A percentile compares a stretch with the other conserved stretches of the same genome.
Conservation (phyloP, 2,797 vertebrate genomes). For the Mionectes olivaceus region DNA sequence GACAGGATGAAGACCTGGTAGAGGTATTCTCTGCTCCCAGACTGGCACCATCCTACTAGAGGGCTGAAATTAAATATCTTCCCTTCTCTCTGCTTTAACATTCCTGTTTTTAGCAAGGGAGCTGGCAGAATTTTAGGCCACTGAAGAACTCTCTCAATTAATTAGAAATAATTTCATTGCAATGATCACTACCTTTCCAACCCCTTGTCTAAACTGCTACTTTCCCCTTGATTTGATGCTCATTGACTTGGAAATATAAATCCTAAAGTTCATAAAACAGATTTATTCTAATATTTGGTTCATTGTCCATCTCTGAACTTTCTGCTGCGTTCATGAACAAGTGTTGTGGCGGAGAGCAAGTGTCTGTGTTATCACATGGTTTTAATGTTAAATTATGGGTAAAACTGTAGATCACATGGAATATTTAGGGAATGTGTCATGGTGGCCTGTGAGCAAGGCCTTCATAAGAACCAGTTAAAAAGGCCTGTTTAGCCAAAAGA, state of each 20-base stretch:
- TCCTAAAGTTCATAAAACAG: not conserved
- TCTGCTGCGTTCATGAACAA: not conserved
- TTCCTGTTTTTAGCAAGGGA: not conserved
- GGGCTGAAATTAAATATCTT: not conserved
- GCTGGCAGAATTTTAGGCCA: not conserved
- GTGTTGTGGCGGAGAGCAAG: not conserved
- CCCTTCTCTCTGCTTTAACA: not conserved
- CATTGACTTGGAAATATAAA: not conserved
- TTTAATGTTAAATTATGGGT: not conserved
- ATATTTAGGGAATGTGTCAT: not conserved
- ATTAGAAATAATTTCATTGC: not conserved
- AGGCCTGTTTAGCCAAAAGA: not conserved
- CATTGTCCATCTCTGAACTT: not conserved
- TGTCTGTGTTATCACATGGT: not conserved
- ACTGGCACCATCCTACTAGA: not conserved
- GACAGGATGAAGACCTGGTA: not conserved
- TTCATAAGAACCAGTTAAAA: not conserved
- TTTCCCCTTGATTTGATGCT: not conserved
- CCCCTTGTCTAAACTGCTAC: not conserved
- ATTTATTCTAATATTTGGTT: not conserved
- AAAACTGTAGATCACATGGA: not conserved
- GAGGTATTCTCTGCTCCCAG: not conserved
- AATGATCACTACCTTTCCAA: not conserved
- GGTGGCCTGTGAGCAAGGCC: not conserved
- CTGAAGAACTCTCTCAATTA: not conserved